phyloP scores from a whole-genome alignment of 2,797 vertebrate genomes.

The Sparus aurata region DNA sequence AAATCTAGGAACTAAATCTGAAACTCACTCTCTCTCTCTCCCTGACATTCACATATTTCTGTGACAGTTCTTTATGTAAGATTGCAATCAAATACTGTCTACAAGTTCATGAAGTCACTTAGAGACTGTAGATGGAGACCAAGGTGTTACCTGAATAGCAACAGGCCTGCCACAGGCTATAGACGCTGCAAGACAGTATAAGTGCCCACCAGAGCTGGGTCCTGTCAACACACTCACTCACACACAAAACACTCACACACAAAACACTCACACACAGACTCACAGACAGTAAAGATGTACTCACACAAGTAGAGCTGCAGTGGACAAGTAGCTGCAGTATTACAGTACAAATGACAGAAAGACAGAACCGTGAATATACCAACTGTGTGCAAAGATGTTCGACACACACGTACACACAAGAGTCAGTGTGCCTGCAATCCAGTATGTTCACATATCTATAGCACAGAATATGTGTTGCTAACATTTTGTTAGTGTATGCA shows the following conservation, averaged over 20 bases:
- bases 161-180: slow-evolving; percentile 5
- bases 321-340: neutral
- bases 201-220: neutral
- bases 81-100: neutral
- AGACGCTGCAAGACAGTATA: neutral
- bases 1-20: neutral
- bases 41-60: no score
- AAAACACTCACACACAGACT: neutral
- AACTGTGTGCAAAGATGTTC: neutral
- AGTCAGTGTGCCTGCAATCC: neutral
- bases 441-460: neutral
- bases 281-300: neutral
- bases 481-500: neutral
- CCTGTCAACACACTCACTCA: neutral
- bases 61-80: neutral
- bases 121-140: neutral
- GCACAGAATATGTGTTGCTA: neutral
- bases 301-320: neutral
- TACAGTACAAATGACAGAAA: neutral
- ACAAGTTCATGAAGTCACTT: neutral
- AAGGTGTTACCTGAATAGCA: slow-evolving; percentile 30
- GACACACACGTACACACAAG: neutral
- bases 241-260: neutral
- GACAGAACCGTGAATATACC: neutral
- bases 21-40: no score